Conservation (phyloP, 2,797 vertebrate species). For the Acanthis flammea region DNA sequence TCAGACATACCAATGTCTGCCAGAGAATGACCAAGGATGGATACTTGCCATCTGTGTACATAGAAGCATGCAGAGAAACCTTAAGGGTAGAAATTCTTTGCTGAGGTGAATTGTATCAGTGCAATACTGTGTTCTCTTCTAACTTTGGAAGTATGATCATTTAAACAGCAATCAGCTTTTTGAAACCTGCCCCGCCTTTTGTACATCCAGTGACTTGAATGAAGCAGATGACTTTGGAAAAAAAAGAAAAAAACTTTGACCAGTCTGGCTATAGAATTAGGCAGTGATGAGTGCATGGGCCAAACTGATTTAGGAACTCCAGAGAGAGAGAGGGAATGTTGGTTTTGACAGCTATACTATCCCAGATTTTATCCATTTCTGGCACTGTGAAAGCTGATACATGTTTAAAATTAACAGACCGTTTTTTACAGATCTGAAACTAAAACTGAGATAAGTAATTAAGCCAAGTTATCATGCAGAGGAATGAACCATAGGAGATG, state of each 20-base stretch:
- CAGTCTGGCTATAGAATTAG: neutral
- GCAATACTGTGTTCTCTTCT: neutral
- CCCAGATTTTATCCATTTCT: neutral
- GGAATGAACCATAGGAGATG: neutral
- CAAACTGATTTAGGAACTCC: neutral
- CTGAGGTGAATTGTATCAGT: neutral
- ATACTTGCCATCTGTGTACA: neutral
- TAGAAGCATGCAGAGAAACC: neutral
- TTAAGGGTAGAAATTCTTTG: neutral
- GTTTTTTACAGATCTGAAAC: neutral
- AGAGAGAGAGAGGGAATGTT: neutral
- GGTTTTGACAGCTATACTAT: neutral
- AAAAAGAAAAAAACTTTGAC: neutral
- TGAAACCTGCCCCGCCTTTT: neutral
- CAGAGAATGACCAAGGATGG: neutral
- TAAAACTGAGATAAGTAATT: constrained; percentile 42
- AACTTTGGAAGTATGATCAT: neutral
- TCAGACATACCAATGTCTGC: neutral
- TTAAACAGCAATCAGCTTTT: neutral
- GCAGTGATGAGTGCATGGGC: neutral
- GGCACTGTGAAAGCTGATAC: neutral
- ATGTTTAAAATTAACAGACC: constrained; percentile 3
- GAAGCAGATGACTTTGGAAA: neutral
- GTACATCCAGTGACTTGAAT: neutral
- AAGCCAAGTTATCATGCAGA: constrained; percentile 23